These are phyloP conservation scores for Erpetoichthys calabaricus DNA, from an alignment of 2,797 vertebrate species.

Conservation along the genomic window DNA sequence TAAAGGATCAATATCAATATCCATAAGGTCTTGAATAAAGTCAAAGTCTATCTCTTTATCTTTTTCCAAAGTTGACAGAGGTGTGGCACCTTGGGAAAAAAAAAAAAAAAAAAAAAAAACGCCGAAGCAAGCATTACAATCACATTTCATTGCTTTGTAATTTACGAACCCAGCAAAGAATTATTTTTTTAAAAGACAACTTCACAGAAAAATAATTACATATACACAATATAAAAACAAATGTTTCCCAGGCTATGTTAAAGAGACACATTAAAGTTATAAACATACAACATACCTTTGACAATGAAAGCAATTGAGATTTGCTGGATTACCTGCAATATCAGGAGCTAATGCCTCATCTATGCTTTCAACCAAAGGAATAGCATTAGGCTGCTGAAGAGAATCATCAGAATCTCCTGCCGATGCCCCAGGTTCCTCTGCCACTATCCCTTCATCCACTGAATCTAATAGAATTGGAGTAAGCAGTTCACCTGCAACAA, in stretches of 20 bases:
- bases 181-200: neutral
- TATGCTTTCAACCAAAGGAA: conserved; percentile 79
- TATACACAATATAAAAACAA: neutral
- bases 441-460: conserved; percentile 72
- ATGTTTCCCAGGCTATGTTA: neutral
- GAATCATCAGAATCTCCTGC: conserved; percentile 77
- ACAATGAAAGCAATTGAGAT: conserved; percentile 9
- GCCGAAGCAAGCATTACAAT: neutral
- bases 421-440: conserved; percentile 71
- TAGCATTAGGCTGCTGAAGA: conserved; percentile 60
- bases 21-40: conserved; percentile 96
- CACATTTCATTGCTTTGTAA: too few relatives aligned
- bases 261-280: too few relatives aligned
- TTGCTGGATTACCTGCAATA: conserved; percentile 67
- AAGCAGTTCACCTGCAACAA: conserved; percentile 68
- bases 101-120: conserved; percentile 33
- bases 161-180: too few relatives aligned
- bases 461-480: conserved; percentile 70
- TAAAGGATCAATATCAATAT: conserved; percentile 99
- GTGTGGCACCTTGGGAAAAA: conserved; percentile 80
- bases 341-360: conserved; percentile 88
- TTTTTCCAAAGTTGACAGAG: conserved; percentile 96
- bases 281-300: too few relatives aligned
- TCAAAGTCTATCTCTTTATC: conserved; percentile 99
- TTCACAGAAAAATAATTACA: neutral